These are phyloP conservation scores for Polydrusus tereticollis DNA, from an alignment of 2,888 invertebrate species.

Conservation along the genomic window DNA sequence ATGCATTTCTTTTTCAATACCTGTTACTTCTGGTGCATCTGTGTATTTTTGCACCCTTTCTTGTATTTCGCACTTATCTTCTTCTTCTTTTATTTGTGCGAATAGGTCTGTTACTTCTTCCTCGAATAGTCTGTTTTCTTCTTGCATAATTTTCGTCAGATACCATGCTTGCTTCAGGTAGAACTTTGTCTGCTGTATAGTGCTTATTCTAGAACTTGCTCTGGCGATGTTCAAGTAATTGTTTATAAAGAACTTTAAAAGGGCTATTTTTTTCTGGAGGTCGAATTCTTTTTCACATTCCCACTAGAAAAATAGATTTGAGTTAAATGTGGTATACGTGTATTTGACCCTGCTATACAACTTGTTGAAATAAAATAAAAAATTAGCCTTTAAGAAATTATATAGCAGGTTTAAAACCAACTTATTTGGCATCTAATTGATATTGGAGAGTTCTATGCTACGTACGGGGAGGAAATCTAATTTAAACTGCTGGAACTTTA, in stretches of 20 bases:
- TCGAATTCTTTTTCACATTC: constrained; percentile 67
- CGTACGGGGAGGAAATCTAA: too few species aligned
- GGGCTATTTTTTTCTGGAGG: constrained; percentile 71
- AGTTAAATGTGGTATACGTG: background rate
- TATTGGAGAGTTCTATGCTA: too few species aligned
- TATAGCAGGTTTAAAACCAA: too few species aligned
- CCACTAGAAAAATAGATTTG: constrained; percentile 60
- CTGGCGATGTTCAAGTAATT: constrained; percentile 81
- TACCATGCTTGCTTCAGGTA: constrained; percentile 80
- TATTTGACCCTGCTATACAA: too few species aligned
- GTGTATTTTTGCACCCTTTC: constrained; percentile 1
- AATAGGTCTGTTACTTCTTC: constrained; percentile 69
- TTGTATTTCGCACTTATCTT: constrained; percentile 51
- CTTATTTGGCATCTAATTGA: too few species aligned
- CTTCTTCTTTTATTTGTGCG: constrained; percentile 71
- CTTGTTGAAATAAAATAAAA: too few species aligned
- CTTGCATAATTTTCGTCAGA: constrained; percentile 73
- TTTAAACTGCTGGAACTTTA: too few species aligned
- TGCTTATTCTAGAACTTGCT: constrained; percentile 74
- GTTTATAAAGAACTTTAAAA: constrained; percentile 79
- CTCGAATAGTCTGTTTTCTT: constrained; percentile 70
- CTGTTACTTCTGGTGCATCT: constrained; percentile 10
- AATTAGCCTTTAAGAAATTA: too few species aligned
- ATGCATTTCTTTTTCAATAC: background rate
- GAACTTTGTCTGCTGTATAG: constrained; percentile 73